These are phyloP conservation scores for Hestina assimilis DNA, from an alignment of 1,140 invertebrate genomes.

Conservation along the genomic window DNA sequence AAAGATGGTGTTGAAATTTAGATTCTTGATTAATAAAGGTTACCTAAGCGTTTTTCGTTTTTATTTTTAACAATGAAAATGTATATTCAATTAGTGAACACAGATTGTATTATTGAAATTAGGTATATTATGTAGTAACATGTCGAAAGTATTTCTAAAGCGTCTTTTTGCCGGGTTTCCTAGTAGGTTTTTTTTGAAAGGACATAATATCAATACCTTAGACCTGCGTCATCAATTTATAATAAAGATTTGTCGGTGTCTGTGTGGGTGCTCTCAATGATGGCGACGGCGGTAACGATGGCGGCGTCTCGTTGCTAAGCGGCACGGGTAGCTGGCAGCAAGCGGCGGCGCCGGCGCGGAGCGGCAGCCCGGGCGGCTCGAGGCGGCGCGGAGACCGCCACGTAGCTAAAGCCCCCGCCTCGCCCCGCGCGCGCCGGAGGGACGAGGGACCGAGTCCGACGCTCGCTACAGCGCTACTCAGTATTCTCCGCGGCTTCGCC, in stretches of 20 bases:
- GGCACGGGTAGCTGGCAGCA: constrained; percentile 32
- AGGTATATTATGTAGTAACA: too few species aligned
- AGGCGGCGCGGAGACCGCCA: constrained; percentile 38
- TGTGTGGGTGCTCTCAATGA: neutral
- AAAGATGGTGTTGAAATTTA: too few species aligned
- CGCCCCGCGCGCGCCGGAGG: constrained; percentile 24
- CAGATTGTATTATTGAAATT: too few species aligned
- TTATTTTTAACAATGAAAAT: too few species aligned
- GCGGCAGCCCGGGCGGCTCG: constrained; percentile 21
- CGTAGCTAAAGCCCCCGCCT: constrained; percentile 33
- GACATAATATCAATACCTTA: neutral
- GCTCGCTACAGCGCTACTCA: constrained; percentile 42
- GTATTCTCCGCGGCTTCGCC: constrained; percentile 60
- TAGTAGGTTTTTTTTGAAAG: neutral
- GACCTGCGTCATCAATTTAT: neutral
- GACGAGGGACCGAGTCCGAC: constrained; percentile 26
- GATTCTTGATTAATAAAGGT: too few species aligned
- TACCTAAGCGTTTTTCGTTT: too few species aligned
- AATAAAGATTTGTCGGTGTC: neutral
- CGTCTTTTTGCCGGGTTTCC: too few species aligned
- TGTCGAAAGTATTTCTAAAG: too few species aligned
- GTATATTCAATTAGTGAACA: too few species aligned
- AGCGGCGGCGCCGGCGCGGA: constrained; percentile 26
- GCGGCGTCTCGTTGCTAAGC: constrained; percentile 49
- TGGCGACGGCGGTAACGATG: constrained; percentile 16